phyloP scores from a whole-genome alignment of 1,140 invertebrate genomes.

The Lasioglossum baleicum region DNA sequence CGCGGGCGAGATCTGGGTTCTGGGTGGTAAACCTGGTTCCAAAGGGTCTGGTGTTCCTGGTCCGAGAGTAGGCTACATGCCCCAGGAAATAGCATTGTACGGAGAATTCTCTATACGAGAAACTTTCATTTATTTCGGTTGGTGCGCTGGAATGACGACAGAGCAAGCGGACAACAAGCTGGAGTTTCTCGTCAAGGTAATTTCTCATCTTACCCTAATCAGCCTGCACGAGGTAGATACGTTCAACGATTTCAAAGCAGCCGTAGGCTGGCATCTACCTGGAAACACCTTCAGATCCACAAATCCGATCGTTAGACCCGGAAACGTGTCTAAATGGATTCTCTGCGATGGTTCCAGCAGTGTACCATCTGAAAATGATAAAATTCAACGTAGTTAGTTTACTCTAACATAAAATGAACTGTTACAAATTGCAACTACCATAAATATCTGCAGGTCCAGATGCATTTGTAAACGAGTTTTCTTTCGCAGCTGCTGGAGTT shows the following conservation, averaged over 20 bases:
- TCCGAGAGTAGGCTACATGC: slow-evolving; percentile 91
- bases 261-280: too few species aligned
- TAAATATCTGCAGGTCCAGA: background rate
- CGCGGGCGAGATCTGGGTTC: slow-evolving; percentile 89
- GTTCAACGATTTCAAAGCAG: too few species aligned
- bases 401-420: too few species aligned
- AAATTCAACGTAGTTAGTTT: too few species aligned
- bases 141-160: slow-evolving; percentile 89
- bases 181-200: slow-evolving; percentile 89
- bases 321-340: too few species aligned
- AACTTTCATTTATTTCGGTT: slow-evolving; percentile 98
- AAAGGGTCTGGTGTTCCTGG: slow-evolving; percentile 92
- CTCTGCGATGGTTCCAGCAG: too few species aligned
- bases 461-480: background rate
- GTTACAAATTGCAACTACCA: background rate
- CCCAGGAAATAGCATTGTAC: slow-evolving; percentile 95
- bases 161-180: slow-evolving; percentile 87
- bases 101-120: slow-evolving; percentile 97
- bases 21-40: slow-evolving; percentile 90
- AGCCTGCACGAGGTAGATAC: too few species aligned
- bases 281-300: too few species aligned
- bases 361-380: too few species aligned
- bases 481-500: slow-evolving; percentile 80
- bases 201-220: too few species aligned
- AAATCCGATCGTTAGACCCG: too few species aligned